These are phyloP conservation scores for Mirounga angustirostris DNA, from an alignment of 2,113 vertebrate genomes.

Conservation along the genomic window DNA sequence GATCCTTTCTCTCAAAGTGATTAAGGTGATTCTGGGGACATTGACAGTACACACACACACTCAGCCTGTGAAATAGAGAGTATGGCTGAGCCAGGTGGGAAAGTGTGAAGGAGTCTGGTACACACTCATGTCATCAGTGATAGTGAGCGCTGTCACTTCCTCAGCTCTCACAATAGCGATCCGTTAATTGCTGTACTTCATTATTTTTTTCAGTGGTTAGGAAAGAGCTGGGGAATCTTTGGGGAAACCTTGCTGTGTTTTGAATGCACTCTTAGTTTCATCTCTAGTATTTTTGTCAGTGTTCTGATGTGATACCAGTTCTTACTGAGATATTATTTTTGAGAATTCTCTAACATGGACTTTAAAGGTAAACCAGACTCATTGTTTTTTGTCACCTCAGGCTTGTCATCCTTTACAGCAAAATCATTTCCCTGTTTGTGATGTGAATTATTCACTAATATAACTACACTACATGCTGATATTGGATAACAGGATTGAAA, in stretches of 20 bases:
- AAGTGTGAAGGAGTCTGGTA: not conserved
- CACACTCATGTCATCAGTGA: not conserved
- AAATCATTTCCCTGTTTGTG: slow-evolving; percentile 9
- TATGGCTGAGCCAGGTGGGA: not conserved
- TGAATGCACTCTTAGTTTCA: slow-evolving; percentile 6
- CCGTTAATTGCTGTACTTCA: not conserved
- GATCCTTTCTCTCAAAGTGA: not conserved
- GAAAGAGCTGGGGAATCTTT: not conserved
- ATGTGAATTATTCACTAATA: slow-evolving; percentile 42
- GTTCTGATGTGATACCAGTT: not conserved
- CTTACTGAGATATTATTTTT: not conserved
- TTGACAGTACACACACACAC: not conserved
- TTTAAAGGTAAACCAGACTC: not conserved
- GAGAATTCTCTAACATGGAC: not conserved
- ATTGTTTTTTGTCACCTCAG: not conserved
- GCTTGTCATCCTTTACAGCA: not conserved
- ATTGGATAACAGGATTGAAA: not conserved
- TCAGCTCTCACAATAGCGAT: not conserved
- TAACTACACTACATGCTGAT: not conserved
- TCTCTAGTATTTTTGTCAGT: not conserved
- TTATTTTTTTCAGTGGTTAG: not conserved
- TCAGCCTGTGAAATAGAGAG: not conserved
- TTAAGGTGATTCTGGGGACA: not conserved
- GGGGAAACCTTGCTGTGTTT: not conserved
- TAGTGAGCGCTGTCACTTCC: not conserved